Conservation (phyloP, 2,113 vertebrate genomes). For the Indicator maculatus region DNA sequence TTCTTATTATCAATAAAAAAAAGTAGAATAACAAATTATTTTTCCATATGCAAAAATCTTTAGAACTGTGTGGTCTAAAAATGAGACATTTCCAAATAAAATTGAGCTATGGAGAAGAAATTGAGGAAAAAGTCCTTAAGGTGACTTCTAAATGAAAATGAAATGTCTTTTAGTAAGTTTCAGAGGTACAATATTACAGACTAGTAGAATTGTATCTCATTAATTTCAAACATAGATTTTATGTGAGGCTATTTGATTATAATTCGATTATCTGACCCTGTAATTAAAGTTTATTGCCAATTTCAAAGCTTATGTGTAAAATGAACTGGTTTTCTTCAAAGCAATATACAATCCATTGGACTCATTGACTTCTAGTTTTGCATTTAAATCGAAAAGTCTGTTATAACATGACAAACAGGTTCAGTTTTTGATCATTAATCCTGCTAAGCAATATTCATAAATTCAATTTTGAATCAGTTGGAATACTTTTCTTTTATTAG, state of each 20-base stretch:
- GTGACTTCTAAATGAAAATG: slow-evolving; percentile 82
- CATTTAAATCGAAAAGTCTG: slow-evolving; percentile 84
- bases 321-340: slow-evolving; percentile 79
- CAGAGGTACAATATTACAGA: slow-evolving; percentile 69
- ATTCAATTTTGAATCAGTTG: slow-evolving; percentile 97
- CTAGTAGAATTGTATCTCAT: slow-evolving; percentile 78
- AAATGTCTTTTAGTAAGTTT: slow-evolving; percentile 78
- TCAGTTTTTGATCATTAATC: slow-evolving; percentile 89
- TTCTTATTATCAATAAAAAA: slow-evolving; percentile 32
- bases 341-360: slow-evolving; percentile 76
- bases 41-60: slow-evolving; percentile 64
- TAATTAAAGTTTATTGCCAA: slow-evolving; percentile 84
- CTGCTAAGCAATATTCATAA: slow-evolving; percentile 98
- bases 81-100: slow-evolving; percentile 75
- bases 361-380: slow-evolving; percentile 79
- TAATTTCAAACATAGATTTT: slow-evolving; percentile 83
- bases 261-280: slow-evolving; percentile 84
- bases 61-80: slow-evolving; percentile 63
- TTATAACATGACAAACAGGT: slow-evolving; percentile 87
- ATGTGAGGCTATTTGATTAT: slow-evolving; percentile 81
- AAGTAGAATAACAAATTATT: not conserved
- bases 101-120: slow-evolving; percentile 69
- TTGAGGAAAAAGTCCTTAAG: slow-evolving; percentile 75
- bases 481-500: slow-evolving; percentile 98
- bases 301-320: slow-evolving; percentile 79